Evolutionary conservation across 23 tunicate species (phyloP).

Genomic region (Ciona savignyi): DNA sequence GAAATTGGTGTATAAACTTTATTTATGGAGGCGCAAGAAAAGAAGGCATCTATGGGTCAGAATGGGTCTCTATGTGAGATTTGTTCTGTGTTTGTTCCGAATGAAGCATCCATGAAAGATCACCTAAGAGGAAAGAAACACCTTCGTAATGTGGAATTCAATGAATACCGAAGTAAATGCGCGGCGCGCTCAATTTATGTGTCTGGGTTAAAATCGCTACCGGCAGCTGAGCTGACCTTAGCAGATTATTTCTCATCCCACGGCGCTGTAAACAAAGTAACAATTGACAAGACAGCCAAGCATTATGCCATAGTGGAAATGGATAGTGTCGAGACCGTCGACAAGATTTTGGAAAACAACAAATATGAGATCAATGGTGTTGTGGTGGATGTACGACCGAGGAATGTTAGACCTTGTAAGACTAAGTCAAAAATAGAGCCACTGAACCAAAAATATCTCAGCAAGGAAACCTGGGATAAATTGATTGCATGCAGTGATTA

Average conservation of each 20-base stretch:
- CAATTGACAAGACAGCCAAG: conserved; percentile 66
- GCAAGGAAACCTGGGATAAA: neutral
- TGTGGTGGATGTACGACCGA: conserved; percentile 41
- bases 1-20: too few relatives aligned
- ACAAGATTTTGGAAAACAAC: conserved; percentile 10
- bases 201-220: conserved; percentile 23
- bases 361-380: conserved; percentile 29
- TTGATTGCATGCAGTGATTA: neutral
- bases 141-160: conserved; percentile 27
- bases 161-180: conserved; percentile 21
- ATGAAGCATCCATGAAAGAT: conserved; percentile 41
- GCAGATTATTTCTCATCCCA: conserved; percentile 68
- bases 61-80: conserved; percentile 30
- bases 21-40: too few relatives aligned
- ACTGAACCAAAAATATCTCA: neutral
- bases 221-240: conserved; percentile 58
- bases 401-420: conserved; percentile 9
- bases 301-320: conserved; percentile 71
- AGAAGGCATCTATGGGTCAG: too few relatives aligned
- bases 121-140: conserved; percentile 70
- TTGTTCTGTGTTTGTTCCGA: conserved; percentile 41
- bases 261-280: conserved; percentile 49
- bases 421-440: neutral
- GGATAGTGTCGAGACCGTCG: conserved; percentile 14
- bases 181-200: conserved; percentile 61